Base-by-base conservation (phyloP, 1,140 invertebrate genomes). In the Dolichoris vasculosae region DNA sequence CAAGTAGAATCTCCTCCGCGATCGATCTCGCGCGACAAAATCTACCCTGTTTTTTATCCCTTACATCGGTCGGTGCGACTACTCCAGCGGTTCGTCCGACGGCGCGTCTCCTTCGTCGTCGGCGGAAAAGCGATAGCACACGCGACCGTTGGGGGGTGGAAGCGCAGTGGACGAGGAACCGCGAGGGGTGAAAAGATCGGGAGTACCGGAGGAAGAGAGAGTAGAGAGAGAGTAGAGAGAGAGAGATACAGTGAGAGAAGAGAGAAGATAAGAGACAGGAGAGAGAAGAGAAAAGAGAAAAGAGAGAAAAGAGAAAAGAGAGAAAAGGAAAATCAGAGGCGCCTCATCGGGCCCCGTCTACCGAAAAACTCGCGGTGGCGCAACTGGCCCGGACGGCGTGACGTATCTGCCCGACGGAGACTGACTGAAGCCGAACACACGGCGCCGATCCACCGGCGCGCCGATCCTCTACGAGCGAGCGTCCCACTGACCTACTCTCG, bases 401-500 rank as follows among this genome's bases (percentile, higher is more conserved):
- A 76, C 86, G 88, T 84, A 86, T 86, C 85, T 88, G 87, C 86
- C 89, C 87, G 89, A 85, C 87, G 88, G 76, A 87, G 87, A 89
- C 87, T 88, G 87, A 88, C 88, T 90, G 89, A 88, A 46, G 48
- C 26, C 76, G 76, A 38, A 40, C 38, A 73, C 38, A 40, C 69
- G 38, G 69, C 71, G 35, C 63, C 85, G 84, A 43, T 32, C 48
- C 51, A 82, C 71, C 63, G 84, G 88, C 88, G 86, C 82, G 83
- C 82, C 86, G 87, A 88, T 83, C 89, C 78, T n/a, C n/a, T 87
- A 84, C 88, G 86, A 78, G 78, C 13, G 90, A 90, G 88, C 90
- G 93, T 92, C 92, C 93, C 89, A 93, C 90, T 93, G 92, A 93
- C 93, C 93, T 93, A 93, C 93, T 93, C 85, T 40, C 76, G 26